Percentiles rank a stretch among this genome's conserved stretches.
Evolutionary conservation across 1,140 invertebrate species (phyloP).

Genomic region (Antheraea pernyi): DNA sequence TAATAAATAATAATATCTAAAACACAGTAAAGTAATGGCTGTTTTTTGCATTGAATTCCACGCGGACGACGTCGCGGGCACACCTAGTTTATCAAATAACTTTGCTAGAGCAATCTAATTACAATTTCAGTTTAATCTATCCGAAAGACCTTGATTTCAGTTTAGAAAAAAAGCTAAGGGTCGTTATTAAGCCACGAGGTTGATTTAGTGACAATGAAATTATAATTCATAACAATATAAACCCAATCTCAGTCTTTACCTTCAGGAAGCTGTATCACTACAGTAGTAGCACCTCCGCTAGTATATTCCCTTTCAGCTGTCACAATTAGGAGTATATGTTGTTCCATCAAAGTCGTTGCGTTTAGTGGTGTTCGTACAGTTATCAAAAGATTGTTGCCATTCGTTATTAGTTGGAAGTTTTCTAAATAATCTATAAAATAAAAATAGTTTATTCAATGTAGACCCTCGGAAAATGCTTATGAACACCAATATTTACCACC

Average conservation of each 20-base stretch:
- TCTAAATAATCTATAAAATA: constrained; percentile 37
- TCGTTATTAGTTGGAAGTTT: constrained; percentile 33
- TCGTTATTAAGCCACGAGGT: too few relatives aligned
- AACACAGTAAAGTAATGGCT: too few relatives aligned
- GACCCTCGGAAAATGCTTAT: too few relatives aligned
- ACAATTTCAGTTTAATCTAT: background rate
- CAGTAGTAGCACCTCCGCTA: constrained; percentile 45
- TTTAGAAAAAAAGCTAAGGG: too few relatives aligned
- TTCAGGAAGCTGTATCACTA: constrained; percentile 51
- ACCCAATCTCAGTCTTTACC: constrained; percentile 30
- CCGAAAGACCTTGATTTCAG: background rate
- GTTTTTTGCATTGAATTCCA: too few relatives aligned
- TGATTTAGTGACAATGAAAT: too few relatives aligned
- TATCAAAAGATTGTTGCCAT: constrained; percentile 38
- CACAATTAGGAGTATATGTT: constrained; percentile 44
- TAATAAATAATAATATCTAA: too few relatives aligned
- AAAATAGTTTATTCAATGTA: too few relatives aligned
- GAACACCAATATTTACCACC: too few relatives aligned
- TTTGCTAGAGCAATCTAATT: background rate
- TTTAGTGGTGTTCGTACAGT: constrained; percentile 31
- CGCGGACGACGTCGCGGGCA: too few relatives aligned
- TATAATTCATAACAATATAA: too few relatives aligned
- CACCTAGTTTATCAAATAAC: too few relatives aligned
- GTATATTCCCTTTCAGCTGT: constrained; percentile 47
- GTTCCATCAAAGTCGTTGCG: constrained; percentile 25